These are phyloP conservation scores for Aricia artaxerxes DNA, from an alignment of 2,888 invertebrate species.

Conservation along the genomic window DNA sequence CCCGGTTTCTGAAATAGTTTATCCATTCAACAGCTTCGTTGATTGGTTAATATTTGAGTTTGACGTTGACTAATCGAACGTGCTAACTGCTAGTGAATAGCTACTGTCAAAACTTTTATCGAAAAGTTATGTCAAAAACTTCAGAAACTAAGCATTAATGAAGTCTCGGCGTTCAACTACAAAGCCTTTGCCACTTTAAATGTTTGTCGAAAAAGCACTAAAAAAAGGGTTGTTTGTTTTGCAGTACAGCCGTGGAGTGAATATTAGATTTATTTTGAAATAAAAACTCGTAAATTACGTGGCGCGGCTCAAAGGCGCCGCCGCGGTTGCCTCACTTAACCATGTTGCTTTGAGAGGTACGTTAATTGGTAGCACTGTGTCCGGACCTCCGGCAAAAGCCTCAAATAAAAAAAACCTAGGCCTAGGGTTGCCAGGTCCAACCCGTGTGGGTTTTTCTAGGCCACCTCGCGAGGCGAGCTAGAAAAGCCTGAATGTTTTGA, in stretches of 20 bases:
- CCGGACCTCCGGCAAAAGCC: conserved; percentile 14
- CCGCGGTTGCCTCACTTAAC: conserved; percentile 58
- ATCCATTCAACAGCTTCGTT: too few relatives aligned
- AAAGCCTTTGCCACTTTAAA: conserved; percentile 14
- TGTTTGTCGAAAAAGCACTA: conserved; percentile 13
- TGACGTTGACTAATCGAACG: background rate
- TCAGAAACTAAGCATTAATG: background rate
- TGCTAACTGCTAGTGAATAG: too few relatives aligned
- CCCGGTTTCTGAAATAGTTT: too few relatives aligned
- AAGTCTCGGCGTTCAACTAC: background rate
- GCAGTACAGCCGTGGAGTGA: conserved; percentile 38
- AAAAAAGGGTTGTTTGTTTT: conserved; percentile 30
- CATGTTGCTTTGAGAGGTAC: conserved; percentile 61
- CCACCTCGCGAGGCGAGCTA: too few relatives aligned
- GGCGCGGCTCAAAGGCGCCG: conserved; percentile 63
- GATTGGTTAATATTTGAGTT: background rate
- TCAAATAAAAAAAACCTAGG: conserved; percentile 24
- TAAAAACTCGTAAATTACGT: conserved; percentile 55
- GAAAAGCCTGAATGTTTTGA: too few relatives aligned
- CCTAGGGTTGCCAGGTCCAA: too few relatives aligned
- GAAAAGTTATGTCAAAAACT: background rate
- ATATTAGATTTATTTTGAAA: conserved; percentile 60
- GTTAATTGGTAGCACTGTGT: conserved; percentile 60
- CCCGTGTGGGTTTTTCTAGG: too few relatives aligned
- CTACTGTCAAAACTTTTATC: too few relatives aligned